A percentile compares a stretch with the other conserved stretches of the same genome.
phyloP scores from a whole-genome alignment of 2,113 vertebrate genomes.

The Atrichornis clamosus region DNA sequence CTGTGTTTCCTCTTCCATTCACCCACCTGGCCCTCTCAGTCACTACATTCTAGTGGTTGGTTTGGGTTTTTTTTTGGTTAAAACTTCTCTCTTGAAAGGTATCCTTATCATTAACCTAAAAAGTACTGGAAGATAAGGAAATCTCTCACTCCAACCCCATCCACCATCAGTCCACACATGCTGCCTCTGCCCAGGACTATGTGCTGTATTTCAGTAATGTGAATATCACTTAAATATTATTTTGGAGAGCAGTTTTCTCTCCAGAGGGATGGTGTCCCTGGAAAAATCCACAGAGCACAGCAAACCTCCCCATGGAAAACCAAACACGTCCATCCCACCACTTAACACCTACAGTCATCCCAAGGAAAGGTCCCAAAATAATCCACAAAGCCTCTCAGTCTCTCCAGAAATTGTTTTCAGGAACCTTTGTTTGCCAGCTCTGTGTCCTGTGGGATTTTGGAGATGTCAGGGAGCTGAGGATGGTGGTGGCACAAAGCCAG shows the following conservation, averaged over 20 bases:
- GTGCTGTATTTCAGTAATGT: neutral
- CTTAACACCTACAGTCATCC: neutral
- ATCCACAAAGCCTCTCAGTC: neutral
- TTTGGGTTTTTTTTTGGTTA: neutral
- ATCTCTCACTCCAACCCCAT: neutral
- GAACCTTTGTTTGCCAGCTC: neutral
- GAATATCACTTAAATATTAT: neutral
- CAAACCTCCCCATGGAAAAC: neutral
- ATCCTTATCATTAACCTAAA: neutral
- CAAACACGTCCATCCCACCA: fast-evolving
- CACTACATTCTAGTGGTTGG: neutral
- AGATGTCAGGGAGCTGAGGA: neutral
- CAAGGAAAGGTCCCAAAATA: neutral
- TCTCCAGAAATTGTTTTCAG: neutral
- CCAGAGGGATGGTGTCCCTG: neutral
- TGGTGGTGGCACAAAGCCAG: neutral
- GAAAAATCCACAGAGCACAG: neutral
- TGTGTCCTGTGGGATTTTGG: neutral
- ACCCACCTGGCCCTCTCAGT: neutral
- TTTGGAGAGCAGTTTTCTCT: neutral
- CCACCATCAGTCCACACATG: fast-evolving
- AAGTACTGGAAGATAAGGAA: neutral
- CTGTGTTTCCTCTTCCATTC: neutral
- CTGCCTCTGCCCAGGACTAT: neutral
- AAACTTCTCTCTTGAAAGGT: neutral